Conservation (phyloP, 2,113 vertebrate genomes). For the Machaerirhynchus nigripectus region DNA sequence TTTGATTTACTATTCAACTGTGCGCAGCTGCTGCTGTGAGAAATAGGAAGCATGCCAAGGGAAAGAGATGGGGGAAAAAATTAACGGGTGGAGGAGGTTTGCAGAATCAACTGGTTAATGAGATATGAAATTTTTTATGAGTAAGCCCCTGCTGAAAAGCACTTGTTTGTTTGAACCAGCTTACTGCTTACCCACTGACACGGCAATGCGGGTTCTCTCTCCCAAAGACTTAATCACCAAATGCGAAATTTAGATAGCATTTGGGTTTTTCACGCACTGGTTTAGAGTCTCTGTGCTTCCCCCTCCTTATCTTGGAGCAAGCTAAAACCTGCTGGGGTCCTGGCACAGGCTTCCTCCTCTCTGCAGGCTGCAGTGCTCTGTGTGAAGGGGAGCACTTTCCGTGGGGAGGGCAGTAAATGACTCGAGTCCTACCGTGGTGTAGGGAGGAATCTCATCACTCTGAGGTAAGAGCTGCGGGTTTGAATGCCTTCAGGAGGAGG, state of each 20-base stretch:
- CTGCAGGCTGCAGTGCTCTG: neutral
- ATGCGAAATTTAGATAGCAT: neutral
- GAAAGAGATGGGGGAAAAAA: conserved; percentile 58
- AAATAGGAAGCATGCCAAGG: conserved; percentile 78
- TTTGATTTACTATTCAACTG: conserved; percentile 87
- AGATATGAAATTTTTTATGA: conserved; percentile 39
- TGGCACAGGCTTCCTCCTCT: neutral
- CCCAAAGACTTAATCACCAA: neutral
- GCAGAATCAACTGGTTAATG: conserved; percentile 69
- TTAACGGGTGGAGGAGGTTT: conserved; percentile 44
- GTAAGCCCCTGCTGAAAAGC: conserved; percentile 42
- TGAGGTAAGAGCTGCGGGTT: neutral
- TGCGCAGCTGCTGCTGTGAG: conserved; percentile 77
- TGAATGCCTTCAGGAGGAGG: neutral
- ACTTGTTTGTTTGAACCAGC: conserved; percentile 18
- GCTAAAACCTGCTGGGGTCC: neutral
- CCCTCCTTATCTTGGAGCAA: neutral
- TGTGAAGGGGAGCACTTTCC: neutral
- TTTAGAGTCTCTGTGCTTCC: neutral
- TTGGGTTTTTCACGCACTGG: neutral
- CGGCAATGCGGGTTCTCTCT: neutral
- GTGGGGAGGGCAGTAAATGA: neutral
- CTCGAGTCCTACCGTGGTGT: accelerated
- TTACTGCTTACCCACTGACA: conserved; percentile 3
- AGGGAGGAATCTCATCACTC: neutral